Evolutionary conservation across 1,140 invertebrate species (phyloP).

Genomic region (Saccostrea echinata): DNA sequence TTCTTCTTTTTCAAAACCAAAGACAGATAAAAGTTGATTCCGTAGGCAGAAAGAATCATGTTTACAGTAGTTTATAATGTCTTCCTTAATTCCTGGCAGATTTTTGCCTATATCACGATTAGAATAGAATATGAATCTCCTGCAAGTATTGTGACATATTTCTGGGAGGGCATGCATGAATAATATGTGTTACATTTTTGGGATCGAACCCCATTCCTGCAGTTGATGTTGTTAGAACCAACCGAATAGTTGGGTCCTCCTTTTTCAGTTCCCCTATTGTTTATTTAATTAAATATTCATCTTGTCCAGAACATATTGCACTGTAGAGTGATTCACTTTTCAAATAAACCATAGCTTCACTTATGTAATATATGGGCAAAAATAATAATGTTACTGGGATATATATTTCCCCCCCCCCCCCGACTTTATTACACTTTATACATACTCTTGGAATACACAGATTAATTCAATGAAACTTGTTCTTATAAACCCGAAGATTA

Average conservation of each 20-base stretch:
- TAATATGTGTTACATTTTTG: slow-evolving; percentile 41
- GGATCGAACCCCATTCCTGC: slow-evolving; percentile 54
- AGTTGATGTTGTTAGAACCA: slow-evolving; percentile 54
- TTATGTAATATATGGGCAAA: slow-evolving; percentile 45
- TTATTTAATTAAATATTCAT: slow-evolving; percentile 37
- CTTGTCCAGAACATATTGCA: slow-evolving; percentile 50
- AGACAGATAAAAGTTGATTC: slow-evolving; percentile 38
- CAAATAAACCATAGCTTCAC: slow-evolving; percentile 42
- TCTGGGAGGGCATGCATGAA: slow-evolving; percentile 50
- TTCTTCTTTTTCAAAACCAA: slow-evolving; percentile 44
- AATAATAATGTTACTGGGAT: slow-evolving; percentile 42
- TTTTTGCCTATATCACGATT: slow-evolving; percentile 42
- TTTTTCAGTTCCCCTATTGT: slow-evolving; percentile 48
- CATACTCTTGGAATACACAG: no score
- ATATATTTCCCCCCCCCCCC: no score
- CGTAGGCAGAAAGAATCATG: slow-evolving; percentile 38
- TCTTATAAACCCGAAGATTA: no score
- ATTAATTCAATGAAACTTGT: no score
- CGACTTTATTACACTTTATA: no score
- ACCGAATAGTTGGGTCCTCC: slow-evolving; percentile 47
- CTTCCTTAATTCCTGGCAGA: slow-evolving; percentile 40
- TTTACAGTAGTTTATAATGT: slow-evolving; percentile 46
- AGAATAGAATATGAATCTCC: slow-evolving; percentile 40
- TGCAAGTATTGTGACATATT: slow-evolving; percentile 51
- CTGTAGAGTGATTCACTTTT: slow-evolving; percentile 37